phyloP scores from a whole-genome alignment of 2,113 vertebrate species.

The Eonycteris spelaea region DNA sequence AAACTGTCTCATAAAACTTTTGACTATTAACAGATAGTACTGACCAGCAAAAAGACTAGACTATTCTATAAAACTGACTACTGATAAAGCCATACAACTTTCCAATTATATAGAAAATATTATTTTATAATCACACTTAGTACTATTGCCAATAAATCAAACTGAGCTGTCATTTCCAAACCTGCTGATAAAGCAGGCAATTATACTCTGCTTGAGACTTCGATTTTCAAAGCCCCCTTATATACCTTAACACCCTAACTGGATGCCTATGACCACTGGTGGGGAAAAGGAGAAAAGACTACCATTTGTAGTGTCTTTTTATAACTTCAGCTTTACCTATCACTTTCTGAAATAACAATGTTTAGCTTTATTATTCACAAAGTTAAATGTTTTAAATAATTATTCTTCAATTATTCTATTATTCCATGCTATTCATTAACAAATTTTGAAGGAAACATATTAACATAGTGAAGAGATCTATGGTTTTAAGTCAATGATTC shows the following conservation, averaged over 20 bases:
- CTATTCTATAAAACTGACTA: neutral
- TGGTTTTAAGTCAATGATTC: neutral
- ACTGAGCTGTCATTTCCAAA: neutral
- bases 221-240: neutral
- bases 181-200: neutral
- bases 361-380: neutral
- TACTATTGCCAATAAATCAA: neutral
- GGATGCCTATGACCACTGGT: neutral
- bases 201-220: neutral
- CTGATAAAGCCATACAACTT: neutral
- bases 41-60: neutral
- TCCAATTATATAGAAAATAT: neutral
- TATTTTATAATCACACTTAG: neutral
- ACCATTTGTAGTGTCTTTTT: neutral
- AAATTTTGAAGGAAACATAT: neutral
- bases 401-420: neutral
- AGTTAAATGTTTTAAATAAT: neutral
- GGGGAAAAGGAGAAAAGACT: rapidly evolving
- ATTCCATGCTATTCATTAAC: neutral
- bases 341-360: neutral
- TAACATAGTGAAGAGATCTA: neutral
- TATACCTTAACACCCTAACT: neutral
- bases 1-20: conserved; percentile 15
- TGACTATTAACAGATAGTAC: neutral
- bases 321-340: neutral